phyloP scores from a whole-genome alignment of 2,113 vertebrate genomes.

The Colossoma macropomum region DNA sequence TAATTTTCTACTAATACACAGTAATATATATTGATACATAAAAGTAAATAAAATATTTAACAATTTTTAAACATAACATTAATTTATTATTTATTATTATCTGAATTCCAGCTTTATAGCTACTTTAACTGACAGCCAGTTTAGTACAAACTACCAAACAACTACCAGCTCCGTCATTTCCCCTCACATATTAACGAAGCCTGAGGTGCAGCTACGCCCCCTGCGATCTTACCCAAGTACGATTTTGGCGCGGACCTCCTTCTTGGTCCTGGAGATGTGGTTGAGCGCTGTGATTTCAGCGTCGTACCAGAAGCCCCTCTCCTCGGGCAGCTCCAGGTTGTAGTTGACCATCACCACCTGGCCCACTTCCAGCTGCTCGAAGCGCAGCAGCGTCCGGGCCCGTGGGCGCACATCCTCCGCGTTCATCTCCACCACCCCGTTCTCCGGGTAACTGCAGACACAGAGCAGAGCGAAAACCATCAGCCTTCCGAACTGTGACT shows the following conservation, averaged over 20 bases:
- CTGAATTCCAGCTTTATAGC: too few relatives aligned
- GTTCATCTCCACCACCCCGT: constrained; percentile 89
- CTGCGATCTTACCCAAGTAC: constrained; percentile 87
- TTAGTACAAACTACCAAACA: too few relatives aligned
- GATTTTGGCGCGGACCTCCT: constrained; percentile 93
- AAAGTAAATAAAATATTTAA: too few relatives aligned
- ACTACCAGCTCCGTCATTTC: too few relatives aligned
- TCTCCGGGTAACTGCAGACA: constrained; percentile 90
- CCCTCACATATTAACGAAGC: too few relatives aligned
- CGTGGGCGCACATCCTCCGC: constrained; percentile 86
- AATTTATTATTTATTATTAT: too few relatives aligned
- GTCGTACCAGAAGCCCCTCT: constrained; percentile 98
- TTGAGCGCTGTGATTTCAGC: constrained; percentile 89
- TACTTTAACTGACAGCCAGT: too few relatives aligned
- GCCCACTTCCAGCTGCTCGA: constrained; percentile 87
- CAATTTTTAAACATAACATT: too few relatives aligned
- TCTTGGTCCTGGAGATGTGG: constrained; percentile 93
- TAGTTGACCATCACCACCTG: constrained; percentile 94
- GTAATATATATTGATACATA: too few relatives aligned
- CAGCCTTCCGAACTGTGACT: too few relatives aligned
- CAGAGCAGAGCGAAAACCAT: neutral
- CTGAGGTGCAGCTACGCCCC: too few relatives aligned
- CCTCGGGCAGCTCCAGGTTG: constrained; percentile 92
- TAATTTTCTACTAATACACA: too few relatives aligned
- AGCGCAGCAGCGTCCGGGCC: constrained; percentile 87